phyloP scores from a whole-genome alignment of 2,113 vertebrate species.

The Rhinoptilus africanus region DNA sequence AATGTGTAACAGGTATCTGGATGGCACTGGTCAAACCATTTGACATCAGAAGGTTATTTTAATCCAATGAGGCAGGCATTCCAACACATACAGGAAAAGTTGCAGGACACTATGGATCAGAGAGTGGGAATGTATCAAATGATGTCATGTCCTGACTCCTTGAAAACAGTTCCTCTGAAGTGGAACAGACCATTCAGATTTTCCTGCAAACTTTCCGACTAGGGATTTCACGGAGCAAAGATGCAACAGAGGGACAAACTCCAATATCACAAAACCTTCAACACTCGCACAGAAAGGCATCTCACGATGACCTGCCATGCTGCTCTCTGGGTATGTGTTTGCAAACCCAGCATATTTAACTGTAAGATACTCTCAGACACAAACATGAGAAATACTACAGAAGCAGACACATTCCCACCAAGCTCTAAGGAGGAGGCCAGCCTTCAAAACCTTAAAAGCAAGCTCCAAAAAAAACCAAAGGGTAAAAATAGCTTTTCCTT shows the following conservation, averaged over 20 bases:
- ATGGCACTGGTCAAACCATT: background rate
- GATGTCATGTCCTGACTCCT: background rate
- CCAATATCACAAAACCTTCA: background rate
- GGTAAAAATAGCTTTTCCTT: background rate
- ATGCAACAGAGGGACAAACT: background rate
- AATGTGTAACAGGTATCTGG: background rate
- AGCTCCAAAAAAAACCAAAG: background rate
- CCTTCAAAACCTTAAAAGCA: background rate
- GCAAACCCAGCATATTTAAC: background rate
- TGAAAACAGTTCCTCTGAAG: background rate
- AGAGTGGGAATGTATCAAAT: background rate
- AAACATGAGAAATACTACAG: background rate
- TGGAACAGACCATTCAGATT: background rate
- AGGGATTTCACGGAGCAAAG: background rate
- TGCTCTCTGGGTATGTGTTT: background rate
- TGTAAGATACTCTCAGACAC: background rate
- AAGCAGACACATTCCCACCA: background rate
- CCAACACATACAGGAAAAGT: background rate
- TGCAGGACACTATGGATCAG: background rate
- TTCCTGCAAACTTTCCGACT: background rate
- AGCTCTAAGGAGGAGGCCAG: background rate
- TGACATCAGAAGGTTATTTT: background rate
- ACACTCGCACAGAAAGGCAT: background rate
- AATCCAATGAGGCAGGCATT: background rate
- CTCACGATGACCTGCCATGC: background rate